Conservation (phyloP, 37 sponge, comb jelly and placozoan species). For the Hormiphora californensis region DNA sequence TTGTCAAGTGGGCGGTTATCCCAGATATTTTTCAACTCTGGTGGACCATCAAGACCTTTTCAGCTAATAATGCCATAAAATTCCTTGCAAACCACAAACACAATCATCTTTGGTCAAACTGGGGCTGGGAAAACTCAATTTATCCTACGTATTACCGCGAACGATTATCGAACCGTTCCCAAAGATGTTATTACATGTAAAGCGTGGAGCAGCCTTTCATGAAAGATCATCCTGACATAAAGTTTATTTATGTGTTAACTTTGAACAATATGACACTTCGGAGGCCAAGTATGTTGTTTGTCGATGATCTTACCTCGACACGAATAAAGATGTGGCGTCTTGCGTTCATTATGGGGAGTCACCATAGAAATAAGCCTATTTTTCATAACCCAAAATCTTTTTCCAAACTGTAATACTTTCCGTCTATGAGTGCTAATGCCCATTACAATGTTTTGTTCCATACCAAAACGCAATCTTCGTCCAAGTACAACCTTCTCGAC, state of each 20-base stretch:
- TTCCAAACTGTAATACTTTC: neutral
- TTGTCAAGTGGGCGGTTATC: neutral
- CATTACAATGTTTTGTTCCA: constrained; percentile 3
- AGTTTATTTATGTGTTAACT: neutral
- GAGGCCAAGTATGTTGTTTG: neutral
- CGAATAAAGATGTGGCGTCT: neutral
- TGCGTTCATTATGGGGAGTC: neutral
- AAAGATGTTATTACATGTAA: neutral
- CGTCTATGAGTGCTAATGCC: neutral
- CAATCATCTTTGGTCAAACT: constrained; percentile 10
- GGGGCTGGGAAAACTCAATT: constrained; percentile 19
- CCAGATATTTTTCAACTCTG: neutral
- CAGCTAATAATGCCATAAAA: neutral
- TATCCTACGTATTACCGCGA: neutral
- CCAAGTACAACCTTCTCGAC: neutral
- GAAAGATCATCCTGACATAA: neutral
- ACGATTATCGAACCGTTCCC: neutral
- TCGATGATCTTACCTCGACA: neutral
- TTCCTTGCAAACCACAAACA: neutral
- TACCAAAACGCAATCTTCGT: neutral
- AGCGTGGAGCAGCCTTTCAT: neutral
- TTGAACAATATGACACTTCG: neutral
- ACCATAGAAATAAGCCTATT: neutral
- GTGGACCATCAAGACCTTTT: neutral
- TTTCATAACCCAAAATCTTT: constrained; percentile 13